A percentile compares a stretch with the other conserved stretches of the same genome.
These are phyloP conservation scores for Nautilus pompilius DNA, from an alignment of 1,140 invertebrate genomes.

Conservation along the genomic window DNA sequence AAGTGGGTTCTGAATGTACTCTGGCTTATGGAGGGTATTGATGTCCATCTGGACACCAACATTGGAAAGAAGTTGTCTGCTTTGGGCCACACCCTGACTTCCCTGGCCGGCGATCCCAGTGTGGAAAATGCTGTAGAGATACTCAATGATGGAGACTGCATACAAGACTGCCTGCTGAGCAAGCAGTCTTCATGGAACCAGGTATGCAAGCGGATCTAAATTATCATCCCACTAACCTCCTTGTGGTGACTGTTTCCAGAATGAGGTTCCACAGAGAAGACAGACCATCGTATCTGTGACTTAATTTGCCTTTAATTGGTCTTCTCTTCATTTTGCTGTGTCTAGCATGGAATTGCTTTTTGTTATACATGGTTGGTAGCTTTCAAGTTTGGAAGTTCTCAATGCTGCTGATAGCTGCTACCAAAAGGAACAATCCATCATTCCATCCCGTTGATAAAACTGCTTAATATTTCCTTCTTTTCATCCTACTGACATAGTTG, in stretches of 20 bases:
- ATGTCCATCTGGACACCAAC: conserved; percentile 92
- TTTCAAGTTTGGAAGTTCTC: no score
- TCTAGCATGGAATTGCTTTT: neutral
- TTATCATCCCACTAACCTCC: no score
- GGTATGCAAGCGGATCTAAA: neutral
- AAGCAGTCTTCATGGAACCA: neutral
- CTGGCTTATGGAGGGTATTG: conserved; percentile 99
- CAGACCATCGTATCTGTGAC: conserved; percentile 71
- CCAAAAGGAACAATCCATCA: no score
- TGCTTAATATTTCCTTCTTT: no score
- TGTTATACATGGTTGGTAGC: neutral
- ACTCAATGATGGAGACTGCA: conserved; percentile 14
- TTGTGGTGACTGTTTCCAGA: conserved; percentile 18
- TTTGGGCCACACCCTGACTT: conserved; percentile 90
- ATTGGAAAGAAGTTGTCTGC: conserved; percentile 93
- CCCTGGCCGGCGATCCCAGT: conserved; percentile 66
- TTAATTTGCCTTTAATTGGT: neutral
- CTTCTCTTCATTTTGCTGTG: neutral
- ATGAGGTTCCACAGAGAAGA: conserved; percentile 57
- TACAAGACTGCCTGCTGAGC: neutral
- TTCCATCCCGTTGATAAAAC: no score
- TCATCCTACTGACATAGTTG: no score
- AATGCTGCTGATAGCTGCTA: no score
- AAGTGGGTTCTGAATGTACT: conserved; percentile 98
- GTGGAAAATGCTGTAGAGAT: conserved; percentile 30